Conservation (phyloP, 2,797 vertebrate genomes). For the Synaphobranchus kaupii region DNA sequence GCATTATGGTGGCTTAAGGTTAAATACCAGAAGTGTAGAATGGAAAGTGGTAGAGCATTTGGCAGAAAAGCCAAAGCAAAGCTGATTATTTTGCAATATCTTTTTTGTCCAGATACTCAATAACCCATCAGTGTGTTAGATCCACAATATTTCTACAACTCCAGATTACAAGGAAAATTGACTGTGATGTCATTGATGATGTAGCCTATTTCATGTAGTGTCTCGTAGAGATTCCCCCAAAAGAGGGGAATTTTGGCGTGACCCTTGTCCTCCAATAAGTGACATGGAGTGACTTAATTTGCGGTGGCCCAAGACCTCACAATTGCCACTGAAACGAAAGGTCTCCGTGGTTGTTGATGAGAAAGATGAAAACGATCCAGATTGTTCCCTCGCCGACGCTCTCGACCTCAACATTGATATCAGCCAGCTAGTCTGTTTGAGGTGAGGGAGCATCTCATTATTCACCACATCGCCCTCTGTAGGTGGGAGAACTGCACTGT, state of each 20-base stretch:
- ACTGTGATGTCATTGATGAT: not conserved
- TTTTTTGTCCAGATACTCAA: not conserved
- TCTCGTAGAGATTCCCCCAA: not conserved
- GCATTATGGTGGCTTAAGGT: not conserved
- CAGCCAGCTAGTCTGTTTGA: slow-evolving; percentile 35
- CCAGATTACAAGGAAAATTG: too few relatives aligned
- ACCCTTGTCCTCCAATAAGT: not conserved
- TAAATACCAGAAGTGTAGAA: not conserved
- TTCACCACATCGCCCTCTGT: slow-evolving; percentile 5
- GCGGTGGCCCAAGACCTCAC: not conserved
- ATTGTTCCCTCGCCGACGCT: slow-evolving; percentile 15
- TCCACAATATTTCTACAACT: not conserved
- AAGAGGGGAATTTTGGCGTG: not conserved
- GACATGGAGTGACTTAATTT: not conserved
- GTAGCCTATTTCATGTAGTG: not conserved
- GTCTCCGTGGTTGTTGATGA: slow-evolving; percentile 31
- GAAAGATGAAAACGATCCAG: slow-evolving; percentile 30
- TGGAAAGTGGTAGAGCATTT: not conserved
- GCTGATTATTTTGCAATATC: not conserved
- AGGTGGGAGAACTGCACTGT: not conserved
- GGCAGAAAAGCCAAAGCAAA: not conserved
- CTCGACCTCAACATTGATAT: slow-evolving; percentile 21
- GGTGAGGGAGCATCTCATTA: slow-evolving; percentile 49
- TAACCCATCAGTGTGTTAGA: not conserved
- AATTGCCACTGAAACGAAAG: slow-evolving; percentile 48